A percentile compares a stretch with the other conserved stretches of the same genome.
These are phyloP conservation scores for Eumaeus atala DNA, from an alignment of 1,140 invertebrate species.

Conservation along the genomic window DNA sequence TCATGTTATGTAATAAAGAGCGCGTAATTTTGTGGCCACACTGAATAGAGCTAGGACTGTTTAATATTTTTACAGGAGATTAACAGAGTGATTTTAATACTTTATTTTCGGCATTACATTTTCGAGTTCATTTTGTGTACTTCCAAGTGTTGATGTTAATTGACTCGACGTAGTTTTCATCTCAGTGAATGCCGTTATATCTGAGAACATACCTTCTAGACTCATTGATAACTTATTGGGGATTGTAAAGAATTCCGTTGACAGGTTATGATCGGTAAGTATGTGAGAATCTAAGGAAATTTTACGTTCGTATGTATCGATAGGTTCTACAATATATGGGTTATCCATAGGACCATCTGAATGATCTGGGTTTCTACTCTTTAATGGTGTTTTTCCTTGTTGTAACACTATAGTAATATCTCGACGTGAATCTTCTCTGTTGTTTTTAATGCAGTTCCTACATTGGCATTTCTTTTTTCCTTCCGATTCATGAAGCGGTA, in stretches of 20 bases:
- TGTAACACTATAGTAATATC: neutral
- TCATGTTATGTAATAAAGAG: too few species aligned
- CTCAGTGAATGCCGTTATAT: neutral
- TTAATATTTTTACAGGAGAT: neutral
- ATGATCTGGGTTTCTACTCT: neutral
- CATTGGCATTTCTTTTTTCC: neutral
- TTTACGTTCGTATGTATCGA: neutral
- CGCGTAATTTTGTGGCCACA: neutral
- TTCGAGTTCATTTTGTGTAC: constrained; percentile 1
- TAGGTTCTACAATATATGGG: neutral
- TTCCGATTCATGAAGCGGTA: neutral
- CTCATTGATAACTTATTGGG: constrained; percentile 2
- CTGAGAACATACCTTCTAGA: neutral
- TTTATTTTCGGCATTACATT: constrained; percentile 1
- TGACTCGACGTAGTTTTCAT: neutral
- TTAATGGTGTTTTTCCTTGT: neutral
- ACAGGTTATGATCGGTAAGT: constrained; percentile 2
- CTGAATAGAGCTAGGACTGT: neutral
- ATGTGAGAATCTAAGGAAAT: constrained; percentile 5
- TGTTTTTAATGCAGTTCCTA: neutral
- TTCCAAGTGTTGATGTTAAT: neutral
- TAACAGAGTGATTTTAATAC: neutral
- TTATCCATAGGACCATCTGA: neutral
- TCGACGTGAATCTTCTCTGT: neutral
- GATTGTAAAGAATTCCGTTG: neutral